phyloP scores from a whole-genome alignment of 2,113 vertebrate species.

The Cephalopholis sonnerati region DNA sequence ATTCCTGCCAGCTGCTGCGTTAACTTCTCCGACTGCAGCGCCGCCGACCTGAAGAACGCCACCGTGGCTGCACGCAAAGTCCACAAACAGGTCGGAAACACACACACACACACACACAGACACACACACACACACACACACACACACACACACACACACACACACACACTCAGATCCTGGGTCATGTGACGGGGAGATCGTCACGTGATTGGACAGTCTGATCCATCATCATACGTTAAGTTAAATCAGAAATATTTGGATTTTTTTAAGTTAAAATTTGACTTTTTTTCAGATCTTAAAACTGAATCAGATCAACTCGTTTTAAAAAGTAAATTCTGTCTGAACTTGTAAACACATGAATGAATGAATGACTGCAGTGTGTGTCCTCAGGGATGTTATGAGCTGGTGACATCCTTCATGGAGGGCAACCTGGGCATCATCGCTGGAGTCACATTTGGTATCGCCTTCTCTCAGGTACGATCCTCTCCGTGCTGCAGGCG shows the following conservation, averaged over 20 bases:
- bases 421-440: slow-evolving; percentile 98
- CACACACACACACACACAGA: too few relatives aligned
- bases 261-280: too few relatives aligned
- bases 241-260: too few relatives aligned
- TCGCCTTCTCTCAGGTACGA: slow-evolving; percentile 96
- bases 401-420: slow-evolving; percentile 95
- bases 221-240: too few relatives aligned
- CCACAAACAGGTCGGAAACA: slow-evolving; percentile 90
- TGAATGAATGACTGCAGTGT: not conserved
- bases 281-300: too few relatives aligned
- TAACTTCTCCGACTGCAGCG: slow-evolving; percentile 89
- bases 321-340: too few relatives aligned
- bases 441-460: slow-evolving; percentile 96
- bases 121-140: not conserved
- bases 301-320: too few relatives aligned
- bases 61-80: slow-evolving; percentile 91
- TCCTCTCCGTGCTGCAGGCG: too few relatives aligned
- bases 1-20: slow-evolving; percentile 94
- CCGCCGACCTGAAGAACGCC: slow-evolving; percentile 90
- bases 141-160: slow-evolving; percentile 13
- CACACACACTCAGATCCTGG: not conserved
- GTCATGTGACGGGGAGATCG: too few relatives aligned
- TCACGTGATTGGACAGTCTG: too few relatives aligned
- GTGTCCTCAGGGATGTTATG: slow-evolving; percentile 92
- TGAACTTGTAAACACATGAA: too few relatives aligned